Base-by-base conservation (phyloP, 2,113 vertebrate genomes). In the Baryphthengus martii region DNA sequence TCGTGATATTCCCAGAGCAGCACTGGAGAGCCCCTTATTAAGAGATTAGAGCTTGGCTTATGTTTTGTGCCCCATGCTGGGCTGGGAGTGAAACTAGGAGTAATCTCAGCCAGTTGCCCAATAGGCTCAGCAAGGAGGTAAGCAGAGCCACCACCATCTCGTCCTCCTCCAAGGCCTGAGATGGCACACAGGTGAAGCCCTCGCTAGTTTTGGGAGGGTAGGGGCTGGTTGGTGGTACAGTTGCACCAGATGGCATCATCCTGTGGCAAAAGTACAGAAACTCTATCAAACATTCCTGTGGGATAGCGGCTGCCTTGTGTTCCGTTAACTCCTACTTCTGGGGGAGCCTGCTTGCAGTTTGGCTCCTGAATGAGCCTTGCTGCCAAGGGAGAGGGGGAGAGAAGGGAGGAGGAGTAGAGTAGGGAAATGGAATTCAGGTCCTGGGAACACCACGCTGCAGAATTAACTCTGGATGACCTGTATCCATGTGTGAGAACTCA, bases 401-500 rank as follows among this genome's bases (percentile, higher is more conserved):
- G 59, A 75, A 84, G 47, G 55, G 68, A 89, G 77, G 70, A 94
- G 76, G 40, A 93, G 75, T 18, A 86, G 78, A 58, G 39, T 86
- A 72, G 88, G 33, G 86, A 90, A 88, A 52, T 56, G 63, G 53
- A 83, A 47, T 84, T 95, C 78, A 76, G n/a, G 50, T 72, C 73
- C 52, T 96, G 71, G 86, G 76, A 95, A 85, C 4, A 14, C 31
- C 16, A 5, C 84, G 37, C 79, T 28, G 44, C 56, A 91, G 78
- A 86, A 47, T 94, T 96, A 97, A 94, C 88, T 94, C 93, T 0
- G 2, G 44, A 29, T 90, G 83, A 88, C 58, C 80, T 90, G 65
- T 35, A 25, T 81, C 29, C 3, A 1, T 67, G 31, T 82, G 63
- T 65, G 35, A 90, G 52, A 71, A 45, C 28, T 68, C 45, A n/a